Conservation (phyloP, 2,797 vertebrate genomes). For the Acropternis orthonyx region DNA sequence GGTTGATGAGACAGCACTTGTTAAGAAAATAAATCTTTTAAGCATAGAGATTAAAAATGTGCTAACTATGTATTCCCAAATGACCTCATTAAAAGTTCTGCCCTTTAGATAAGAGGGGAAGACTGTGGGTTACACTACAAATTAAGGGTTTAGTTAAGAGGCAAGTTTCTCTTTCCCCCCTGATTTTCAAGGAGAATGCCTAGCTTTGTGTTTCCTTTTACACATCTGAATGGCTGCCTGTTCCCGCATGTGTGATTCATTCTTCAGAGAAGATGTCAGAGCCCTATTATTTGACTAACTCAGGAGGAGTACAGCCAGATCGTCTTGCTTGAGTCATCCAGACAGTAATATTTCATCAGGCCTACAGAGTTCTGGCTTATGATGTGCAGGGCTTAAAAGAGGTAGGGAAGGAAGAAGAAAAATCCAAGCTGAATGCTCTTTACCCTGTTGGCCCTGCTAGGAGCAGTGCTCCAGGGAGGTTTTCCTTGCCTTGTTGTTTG, state of each 20-base stretch:
- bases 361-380: background rate
- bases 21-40: background rate
- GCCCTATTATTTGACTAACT: background rate
- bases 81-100: background rate
- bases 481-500: background rate
- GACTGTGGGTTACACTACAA: background rate
- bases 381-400: background rate
- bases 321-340: background rate
- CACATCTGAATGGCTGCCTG: background rate
- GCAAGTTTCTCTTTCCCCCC: background rate
- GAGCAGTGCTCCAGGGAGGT: accelerated
- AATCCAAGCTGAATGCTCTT: background rate
- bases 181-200: background rate
- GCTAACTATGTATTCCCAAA: background rate
- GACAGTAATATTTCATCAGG: background rate
- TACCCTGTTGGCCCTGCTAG: background rate
- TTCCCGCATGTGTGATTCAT: background rate
- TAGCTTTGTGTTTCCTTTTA: background rate
- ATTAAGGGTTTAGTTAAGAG: background rate
- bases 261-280: background rate
- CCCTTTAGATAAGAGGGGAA: background rate
- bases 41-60: background rate
- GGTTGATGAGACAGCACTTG: background rate
- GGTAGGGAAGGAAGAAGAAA: background rate
- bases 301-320: background rate